A percentile compares a stretch with the other conserved stretches of the same genome.
These are phyloP conservation scores for Pipistrellus pygmaeus DNA, from an alignment of 2,797 vertebrate species.

Conservation along the genomic window DNA sequence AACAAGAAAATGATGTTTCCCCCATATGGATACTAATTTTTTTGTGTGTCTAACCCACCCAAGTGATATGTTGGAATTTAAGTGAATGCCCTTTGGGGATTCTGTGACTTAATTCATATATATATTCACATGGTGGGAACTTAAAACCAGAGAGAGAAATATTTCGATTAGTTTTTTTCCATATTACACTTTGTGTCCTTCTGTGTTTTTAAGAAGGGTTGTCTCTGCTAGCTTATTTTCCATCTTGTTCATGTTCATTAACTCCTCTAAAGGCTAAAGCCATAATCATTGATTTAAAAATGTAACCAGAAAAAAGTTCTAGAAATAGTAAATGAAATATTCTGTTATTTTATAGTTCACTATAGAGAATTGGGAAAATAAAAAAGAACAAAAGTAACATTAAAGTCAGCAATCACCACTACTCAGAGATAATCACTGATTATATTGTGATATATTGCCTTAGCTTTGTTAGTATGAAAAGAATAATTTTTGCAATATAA, in stretches of 20 bases:
- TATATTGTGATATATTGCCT: neutral
- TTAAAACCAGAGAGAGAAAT: neutral
- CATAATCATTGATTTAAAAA: neutral
- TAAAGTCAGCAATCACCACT: neutral
- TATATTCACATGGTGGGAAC: slow-evolving; percentile 8
- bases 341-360: slow-evolving; percentile 20
- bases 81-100: neutral
- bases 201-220: neutral
- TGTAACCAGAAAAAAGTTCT: neutral
- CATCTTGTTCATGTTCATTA: neutral
- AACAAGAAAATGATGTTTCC: neutral
- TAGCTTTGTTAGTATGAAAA: neutral
- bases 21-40: neutral
- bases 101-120: slow-evolving; percentile 28
- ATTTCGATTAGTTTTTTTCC: neutral
- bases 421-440: neutral
- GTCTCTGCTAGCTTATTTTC: neutral
- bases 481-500: slow-evolving; percentile 9
- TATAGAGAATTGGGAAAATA: neutral
- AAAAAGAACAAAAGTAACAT: neutral
- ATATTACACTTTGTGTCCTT: neutral
- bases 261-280: neutral
- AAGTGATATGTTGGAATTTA: slow-evolving; percentile 10
- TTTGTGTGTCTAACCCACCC: neutral
- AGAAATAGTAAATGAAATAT: neutral